phyloP scores from a whole-genome alignment of 2,888 invertebrate genomes.

The Exephanes ischioxanthus region DNA sequence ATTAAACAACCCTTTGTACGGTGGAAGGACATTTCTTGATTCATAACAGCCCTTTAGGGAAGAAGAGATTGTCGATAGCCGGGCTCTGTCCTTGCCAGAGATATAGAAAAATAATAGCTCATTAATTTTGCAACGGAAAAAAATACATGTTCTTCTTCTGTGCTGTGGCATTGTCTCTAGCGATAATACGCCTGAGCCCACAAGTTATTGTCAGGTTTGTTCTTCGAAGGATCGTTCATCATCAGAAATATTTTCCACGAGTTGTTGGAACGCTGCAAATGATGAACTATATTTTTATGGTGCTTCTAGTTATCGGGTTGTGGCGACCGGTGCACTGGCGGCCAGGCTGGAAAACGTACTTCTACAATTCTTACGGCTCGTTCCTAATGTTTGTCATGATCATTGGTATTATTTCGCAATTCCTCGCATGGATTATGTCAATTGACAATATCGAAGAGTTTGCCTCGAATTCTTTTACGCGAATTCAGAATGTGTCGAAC shows the following conservation, averaged over 20 bases:
- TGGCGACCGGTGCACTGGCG: slow-evolving; percentile 65
- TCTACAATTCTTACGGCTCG: slow-evolving; percentile 54
- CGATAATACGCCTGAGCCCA: not conserved
- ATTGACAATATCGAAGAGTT: slow-evolving; percentile 38
- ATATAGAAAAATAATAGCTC: not conserved
- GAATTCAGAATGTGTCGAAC: no score
- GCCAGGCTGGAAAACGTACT: slow-evolving; percentile 55
- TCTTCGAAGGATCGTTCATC: not conserved
- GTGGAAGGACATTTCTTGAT: not conserved
- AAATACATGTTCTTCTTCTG: not conserved
- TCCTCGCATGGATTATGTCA: slow-evolving; percentile 23
- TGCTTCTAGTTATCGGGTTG: slow-evolving; percentile 57
- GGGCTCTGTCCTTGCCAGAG: not conserved
- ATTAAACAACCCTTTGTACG: not conserved
- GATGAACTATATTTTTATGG: not conserved
- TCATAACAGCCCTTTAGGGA: not conserved
- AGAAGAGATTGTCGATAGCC: not conserved
- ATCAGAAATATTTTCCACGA: not conserved
- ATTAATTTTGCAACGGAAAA: not conserved
- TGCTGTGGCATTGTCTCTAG: not conserved
- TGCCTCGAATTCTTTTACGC: slow-evolving; percentile 52
- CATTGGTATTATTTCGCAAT: slow-evolving; percentile 39
- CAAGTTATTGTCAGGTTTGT: not conserved
- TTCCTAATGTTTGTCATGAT: slow-evolving; percentile 44
- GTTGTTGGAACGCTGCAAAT: slow-evolving; percentile 2